Conservation (phyloP, 2,113 vertebrate genomes). For the Leiothrix lutea region DNA sequence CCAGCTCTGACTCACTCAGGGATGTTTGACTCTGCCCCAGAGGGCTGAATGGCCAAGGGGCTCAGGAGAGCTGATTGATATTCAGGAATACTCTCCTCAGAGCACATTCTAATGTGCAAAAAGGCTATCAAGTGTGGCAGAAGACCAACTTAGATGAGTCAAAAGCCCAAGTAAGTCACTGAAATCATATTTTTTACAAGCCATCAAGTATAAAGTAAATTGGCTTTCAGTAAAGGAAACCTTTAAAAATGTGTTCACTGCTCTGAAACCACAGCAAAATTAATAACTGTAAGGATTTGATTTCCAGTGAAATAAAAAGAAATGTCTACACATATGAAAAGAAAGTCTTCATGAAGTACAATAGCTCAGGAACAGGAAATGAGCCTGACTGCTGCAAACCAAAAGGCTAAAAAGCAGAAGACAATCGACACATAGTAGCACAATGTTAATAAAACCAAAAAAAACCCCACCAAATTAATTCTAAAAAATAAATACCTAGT, state of each 20-base stretch:
- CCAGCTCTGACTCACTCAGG: not conserved
- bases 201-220: not conserved
- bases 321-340: not conserved
- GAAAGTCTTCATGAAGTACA: not conserved
- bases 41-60: not conserved
- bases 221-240: constrained; percentile 13
- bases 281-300: not conserved
- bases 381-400: not conserved
- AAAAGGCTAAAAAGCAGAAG: not conserved
- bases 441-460: not conserved
- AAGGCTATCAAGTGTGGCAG: not conserved
- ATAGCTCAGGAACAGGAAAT: not conserved
- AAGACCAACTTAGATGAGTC: not conserved
- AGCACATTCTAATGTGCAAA: not conserved
- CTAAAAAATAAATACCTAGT: not conserved
- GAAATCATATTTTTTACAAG: not conserved
- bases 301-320: not conserved
- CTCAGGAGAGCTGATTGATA: not conserved
- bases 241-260: not conserved
- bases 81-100: not conserved
- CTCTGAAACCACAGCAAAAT: not conserved
- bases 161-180: not conserved
- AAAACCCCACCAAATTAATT: not conserved
- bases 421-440: not conserved
- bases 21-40: not conserved